Base-by-base conservation (phyloP, 2,888 invertebrate genomes). In the Trissolcus brochymenae region DNA sequence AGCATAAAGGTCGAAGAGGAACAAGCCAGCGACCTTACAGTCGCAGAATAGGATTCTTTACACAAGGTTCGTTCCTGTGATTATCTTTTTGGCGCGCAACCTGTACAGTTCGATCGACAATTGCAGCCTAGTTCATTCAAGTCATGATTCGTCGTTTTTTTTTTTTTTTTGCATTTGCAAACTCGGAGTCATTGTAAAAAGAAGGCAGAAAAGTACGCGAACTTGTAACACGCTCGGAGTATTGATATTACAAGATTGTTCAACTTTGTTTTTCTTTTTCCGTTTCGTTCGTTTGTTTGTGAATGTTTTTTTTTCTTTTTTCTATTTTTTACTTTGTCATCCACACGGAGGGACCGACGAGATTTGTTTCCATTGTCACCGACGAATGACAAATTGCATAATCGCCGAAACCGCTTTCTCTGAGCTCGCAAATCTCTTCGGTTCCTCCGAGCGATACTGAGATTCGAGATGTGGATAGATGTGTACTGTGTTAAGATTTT, bases 31-130 rank as follows among this genome's bases (percentile, higher is more conserved):
- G 43, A 21, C 11, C 41, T 16, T 19, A 13, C 55, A 2, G 14
- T 21, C n/a, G 21, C 51, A 3, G 51, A 51, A 4, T 51, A 51
- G 16, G 17, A 49, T 6, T 43, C 11, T 43, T 43, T 43, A 43
- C 43, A 17, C 56, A 41, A 25, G 60, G 60, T 56, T 57, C 66
- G 66, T 66, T 40, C 4, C 64, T 65, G 65, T 65, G 55, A 56
- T 65, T 54, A 51, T 1, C 16, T 54, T 21, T 29, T 54, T 43
- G 55, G 54, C 64, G 25, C 40, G 19, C 49, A 9, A 14, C 7
- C 29, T 50, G 35, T 61, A 50, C 21, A 25, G 25, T 25, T 19
- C 21, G 13, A 16, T 17, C 11, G 11, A 9, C 7, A 9, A 51
- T 46, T 7, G 46, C 46, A 16, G n/a, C 9, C 46, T 46, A 46